Evolutionary conservation across 2,113 vertebrate genomes (phyloP).

Genomic region (Notechis scutatus): DNA sequence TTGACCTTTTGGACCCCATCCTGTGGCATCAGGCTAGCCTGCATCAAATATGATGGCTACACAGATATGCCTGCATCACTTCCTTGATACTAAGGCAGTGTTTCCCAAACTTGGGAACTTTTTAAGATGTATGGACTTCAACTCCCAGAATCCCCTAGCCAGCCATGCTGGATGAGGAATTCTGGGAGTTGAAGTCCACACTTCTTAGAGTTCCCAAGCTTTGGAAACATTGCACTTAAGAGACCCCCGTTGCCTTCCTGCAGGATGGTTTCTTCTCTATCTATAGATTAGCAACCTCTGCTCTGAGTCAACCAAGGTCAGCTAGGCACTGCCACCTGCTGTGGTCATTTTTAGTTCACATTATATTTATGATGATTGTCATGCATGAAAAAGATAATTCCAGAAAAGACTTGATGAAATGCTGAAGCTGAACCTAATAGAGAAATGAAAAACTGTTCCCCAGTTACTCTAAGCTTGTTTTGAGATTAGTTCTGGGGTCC

Average conservation of each 20-base stretch:
- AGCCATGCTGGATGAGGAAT: background rate
- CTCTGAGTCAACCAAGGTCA: background rate
- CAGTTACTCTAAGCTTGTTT: background rate
- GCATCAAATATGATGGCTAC: background rate
- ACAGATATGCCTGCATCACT: background rate
- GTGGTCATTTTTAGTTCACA: background rate
- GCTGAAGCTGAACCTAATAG: background rate
- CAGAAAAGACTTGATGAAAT: background rate
- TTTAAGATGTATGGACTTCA: background rate
- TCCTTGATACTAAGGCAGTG: background rate
- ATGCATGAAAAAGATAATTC: background rate
- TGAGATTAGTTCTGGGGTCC: background rate
- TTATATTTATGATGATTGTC: background rate
- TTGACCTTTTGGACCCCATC: background rate
- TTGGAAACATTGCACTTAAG: background rate
- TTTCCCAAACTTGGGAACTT: background rate
- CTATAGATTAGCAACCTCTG: background rate
- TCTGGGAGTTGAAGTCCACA: background rate
- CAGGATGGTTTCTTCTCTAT: background rate
- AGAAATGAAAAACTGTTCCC: background rate
- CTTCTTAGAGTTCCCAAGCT: background rate
- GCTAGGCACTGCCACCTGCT: background rate
- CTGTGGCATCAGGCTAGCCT: background rate
- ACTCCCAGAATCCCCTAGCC: background rate
- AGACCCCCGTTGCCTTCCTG: background rate